Base-by-base conservation (phyloP, 2,113 vertebrate genomes). In the Cacatua alba region DNA sequence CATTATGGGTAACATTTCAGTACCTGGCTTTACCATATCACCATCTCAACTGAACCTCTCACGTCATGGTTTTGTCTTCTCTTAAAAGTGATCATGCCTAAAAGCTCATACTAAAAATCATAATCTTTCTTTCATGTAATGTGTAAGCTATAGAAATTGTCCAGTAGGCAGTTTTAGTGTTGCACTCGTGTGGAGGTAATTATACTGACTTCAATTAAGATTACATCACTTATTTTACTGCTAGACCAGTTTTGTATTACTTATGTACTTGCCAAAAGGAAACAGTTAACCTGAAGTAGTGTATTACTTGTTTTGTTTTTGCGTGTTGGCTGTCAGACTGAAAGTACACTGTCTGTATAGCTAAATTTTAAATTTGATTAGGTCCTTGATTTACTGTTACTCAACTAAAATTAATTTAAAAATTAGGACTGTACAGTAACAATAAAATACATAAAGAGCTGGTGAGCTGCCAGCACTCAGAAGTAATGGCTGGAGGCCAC, bases 331-430 rank as follows among this genome's bases (percentile, higher is more conserved):
- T 92, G 70, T 91, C 89, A 95, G 9, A 67, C 55, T 81, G 60
- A 43, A 94, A 82, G 62, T 72, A 64, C n/a, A 6, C 20, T 89
- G 26, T 82, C 88, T 84, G 62, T 84, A 37, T 82, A 76, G 77
- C 57, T 89, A 75, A 57, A 31, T 57, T 68, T 84, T 81, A 91
- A 77, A 94, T 90, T 91, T 87, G 24, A 62, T 91, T 95, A 65
- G 18, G 39, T 68, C 62, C 21, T 68, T 95, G 81, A 89, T 92
- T 95, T 86, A 84, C 57, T 84, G 60, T 88, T 94, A 78, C 21
- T 62, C 63, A 75, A 19, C 62, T 79, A 92, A 95, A 95, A 96
- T 92, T 35, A 84, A 91, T 94, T 91, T 82, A n/a, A 79, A 89
- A 94, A 91, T 65, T 64, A 91, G 51, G 63, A 59, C 83, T 90